Conservation (phyloP, 2,888 invertebrate species). For the Teinopalpus imperialis region DNA sequence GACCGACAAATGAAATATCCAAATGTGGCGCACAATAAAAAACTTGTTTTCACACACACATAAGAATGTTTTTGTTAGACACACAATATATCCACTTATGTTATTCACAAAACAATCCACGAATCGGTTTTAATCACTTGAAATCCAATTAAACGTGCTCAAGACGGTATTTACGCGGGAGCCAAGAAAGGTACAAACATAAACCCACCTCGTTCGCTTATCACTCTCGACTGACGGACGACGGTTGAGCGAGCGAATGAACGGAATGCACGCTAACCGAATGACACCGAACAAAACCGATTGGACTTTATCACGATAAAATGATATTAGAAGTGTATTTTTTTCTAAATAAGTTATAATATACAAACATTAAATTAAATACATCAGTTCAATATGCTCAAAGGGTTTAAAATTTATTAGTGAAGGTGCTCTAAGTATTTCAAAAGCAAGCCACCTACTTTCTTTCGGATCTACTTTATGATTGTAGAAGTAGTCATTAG, state of each 20-base stretch:
- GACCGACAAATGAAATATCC: slow-evolving; percentile 58
- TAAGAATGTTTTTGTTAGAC: slow-evolving; percentile 41
- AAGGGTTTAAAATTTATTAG: not conserved
- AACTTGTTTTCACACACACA: slow-evolving; percentile 63
- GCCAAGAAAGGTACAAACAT: slow-evolving; percentile 33
- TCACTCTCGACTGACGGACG: slow-evolving; percentile 62
- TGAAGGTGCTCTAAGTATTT: slow-evolving; percentile 31
- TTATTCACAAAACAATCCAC: slow-evolving; percentile 45
- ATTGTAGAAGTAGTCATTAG: slow-evolving; percentile 63
- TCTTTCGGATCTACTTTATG: slow-evolving; percentile 42
- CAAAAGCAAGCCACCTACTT: slow-evolving; percentile 55
- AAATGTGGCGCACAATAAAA: slow-evolving; percentile 55
- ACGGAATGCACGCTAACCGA: slow-evolving; percentile 43
- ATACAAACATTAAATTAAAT: not conserved
- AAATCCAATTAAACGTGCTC: slow-evolving; percentile 47
- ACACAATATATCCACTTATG: slow-evolving; percentile 50
- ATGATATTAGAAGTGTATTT: too few relatives aligned
- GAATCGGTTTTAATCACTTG: slow-evolving; percentile 51
- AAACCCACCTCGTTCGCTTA: slow-evolving; percentile 54
- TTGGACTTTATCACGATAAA: slow-evolving; percentile 42
- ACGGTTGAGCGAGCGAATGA: slow-evolving; percentile 46
- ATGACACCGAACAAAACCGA: slow-evolving; percentile 36
- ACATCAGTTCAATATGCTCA: not conserved
- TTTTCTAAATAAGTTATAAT: not conserved
- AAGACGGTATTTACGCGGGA: slow-evolving; percentile 55